Evolutionary conservation across 2,797 vertebrate species (phyloP), one percentile per base, ranked within the genome.

Genomic region (Gobio occitaniae): DNA sequence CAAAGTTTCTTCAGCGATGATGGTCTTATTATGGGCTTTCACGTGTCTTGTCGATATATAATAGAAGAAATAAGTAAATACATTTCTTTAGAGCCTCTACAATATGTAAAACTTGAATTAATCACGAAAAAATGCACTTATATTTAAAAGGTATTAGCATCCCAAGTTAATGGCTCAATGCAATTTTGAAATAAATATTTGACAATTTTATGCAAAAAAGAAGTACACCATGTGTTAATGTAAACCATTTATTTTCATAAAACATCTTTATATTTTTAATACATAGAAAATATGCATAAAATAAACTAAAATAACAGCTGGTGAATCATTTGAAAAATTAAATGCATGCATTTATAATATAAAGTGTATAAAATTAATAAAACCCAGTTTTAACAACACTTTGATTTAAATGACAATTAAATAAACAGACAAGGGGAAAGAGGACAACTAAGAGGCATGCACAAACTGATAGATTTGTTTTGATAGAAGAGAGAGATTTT

Each of bases 171-270:
- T 16, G 1, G 13, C 25, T 65, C 29, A 65, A 32, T 32, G 13
- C 29, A 32, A 65, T n/a, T 50, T 48, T 66, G 41, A 50, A 21
- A 32, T 5, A 32, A 32, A 47, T 25, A n/a, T 17, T 63, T 78
- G 38, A 21, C 2, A 1, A 4, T 63, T 32, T 9, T 6, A 36
- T 68, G 17, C 54, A 61, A 61, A 38, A 72, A 41, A 25, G 3
- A 70, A 19, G 9, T 71, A 36, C 52, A n/a, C 7, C 41, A 50
- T 13, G 29, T 11, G 8, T 15, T 63, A 50, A 12, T 50, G 93
- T 93, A 93, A 92, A 84, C 17, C 6, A 32, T 13, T 41, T 84
- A 84, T 78, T 84, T 78, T 69, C 25, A 32, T 44, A 69, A 84
- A 68, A 70, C 47, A 10, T 47, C 41, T 11, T 41, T 56, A 56